phyloP scores from a whole-genome alignment of 2,797 vertebrate species.

The Momotus momota region DNA sequence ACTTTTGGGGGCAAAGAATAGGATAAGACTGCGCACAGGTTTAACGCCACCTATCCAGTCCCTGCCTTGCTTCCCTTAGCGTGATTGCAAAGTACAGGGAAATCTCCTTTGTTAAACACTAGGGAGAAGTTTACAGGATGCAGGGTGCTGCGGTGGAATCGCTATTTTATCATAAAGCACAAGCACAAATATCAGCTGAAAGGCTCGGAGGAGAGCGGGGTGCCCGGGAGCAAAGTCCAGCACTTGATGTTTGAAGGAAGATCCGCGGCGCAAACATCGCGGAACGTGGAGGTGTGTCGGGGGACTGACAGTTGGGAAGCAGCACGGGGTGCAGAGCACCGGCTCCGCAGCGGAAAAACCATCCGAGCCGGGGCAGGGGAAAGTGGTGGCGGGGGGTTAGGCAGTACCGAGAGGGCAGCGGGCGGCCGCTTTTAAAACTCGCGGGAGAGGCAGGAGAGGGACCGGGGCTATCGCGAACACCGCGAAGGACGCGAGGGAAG shows the following conservation, averaged over 20 bases:
- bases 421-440: neutral
- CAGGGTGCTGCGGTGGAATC: neutral
- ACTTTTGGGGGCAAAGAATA: accelerated
- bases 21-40: accelerated
- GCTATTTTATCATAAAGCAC: neutral
- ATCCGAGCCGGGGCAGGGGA: neutral
- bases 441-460: neutral
- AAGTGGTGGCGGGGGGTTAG: neutral
- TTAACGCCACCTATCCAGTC: neutral
- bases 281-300: conserved; percentile 1
- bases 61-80: neutral
- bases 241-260: neutral
- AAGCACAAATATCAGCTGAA: neutral
- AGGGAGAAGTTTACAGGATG: neutral
- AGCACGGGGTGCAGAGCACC: neutral
- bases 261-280: neutral
- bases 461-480: neutral
- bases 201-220: neutral
- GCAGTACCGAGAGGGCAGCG: neutral
- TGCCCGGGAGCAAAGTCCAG: conserved; percentile 10
- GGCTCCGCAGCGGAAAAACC: neutral
- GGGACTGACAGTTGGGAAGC: neutral
- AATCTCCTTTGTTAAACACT: neutral
- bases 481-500: neutral
- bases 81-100: accelerated